Evolutionary conservation across 2,888 invertebrate species (phyloP).

Genomic region (Platycnemis pennipes): DNA sequence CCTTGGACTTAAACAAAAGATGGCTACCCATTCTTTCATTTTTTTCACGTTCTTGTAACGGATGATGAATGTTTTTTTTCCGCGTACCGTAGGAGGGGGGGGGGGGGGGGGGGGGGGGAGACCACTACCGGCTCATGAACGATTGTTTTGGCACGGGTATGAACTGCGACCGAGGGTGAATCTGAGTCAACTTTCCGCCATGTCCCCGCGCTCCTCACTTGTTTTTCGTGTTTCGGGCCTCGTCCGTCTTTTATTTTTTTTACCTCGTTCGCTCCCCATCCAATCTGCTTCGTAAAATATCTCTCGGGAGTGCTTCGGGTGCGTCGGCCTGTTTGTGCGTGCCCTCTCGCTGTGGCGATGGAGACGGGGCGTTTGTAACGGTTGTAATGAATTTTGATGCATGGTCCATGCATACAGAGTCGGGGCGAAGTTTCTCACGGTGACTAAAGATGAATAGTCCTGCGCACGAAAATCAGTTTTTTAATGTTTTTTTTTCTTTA

Average conservation of each 20-base stretch:
- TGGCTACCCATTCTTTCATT: not conserved
- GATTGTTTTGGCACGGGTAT: not conserved
- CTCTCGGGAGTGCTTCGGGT: not conserved
- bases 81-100: not conserved
- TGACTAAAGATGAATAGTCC: slow-evolving; percentile 26
- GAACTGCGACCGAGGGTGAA: not conserved
- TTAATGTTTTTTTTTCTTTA: not conserved
- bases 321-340: not conserved
- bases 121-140: not conserved
- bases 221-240: not conserved
- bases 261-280: not conserved
- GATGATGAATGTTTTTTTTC: not conserved
- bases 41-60: not conserved
- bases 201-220: slow-evolving; percentile 1
- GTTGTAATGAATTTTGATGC: slow-evolving; percentile 49
- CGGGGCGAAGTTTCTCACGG: not conserved
- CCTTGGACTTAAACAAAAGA: not conserved
- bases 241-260: not conserved
- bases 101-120: not conserved
- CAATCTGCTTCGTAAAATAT: not conserved
- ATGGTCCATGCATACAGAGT: slow-evolving; percentile 21
- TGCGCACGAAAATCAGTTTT: not conserved
- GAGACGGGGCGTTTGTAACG: not conserved
- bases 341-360: too few species aligned
- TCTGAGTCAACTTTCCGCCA: slow-evolving; percentile 12